Evolutionary conservation across 2,113 vertebrate genomes (phyloP).

Genomic region (Anguilla rostrata): DNA sequence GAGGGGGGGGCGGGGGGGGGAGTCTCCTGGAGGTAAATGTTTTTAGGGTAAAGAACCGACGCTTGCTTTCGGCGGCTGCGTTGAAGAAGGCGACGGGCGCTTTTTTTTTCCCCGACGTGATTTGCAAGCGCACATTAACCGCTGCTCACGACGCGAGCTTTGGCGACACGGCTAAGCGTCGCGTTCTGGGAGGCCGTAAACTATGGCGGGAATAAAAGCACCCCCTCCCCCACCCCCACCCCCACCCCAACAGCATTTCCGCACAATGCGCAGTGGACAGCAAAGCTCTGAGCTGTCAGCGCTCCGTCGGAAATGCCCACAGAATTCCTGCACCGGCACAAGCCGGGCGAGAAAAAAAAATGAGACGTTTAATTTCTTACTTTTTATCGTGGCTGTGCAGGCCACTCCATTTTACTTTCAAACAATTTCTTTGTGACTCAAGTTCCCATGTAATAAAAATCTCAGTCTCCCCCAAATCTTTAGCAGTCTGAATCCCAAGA

Average conservation of each 20-base stretch:
- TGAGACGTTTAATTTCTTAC: slow-evolving; percentile 68
- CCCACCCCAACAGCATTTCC: slow-evolving; percentile 17
- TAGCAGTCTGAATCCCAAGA: slow-evolving; percentile 60
- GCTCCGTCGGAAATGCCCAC: slow-evolving; percentile 36
- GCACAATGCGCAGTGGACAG: slow-evolving; percentile 54
- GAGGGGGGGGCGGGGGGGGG: too few relatives aligned
- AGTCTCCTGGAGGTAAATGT: background rate
- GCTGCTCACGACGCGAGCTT: background rate
- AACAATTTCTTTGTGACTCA: slow-evolving; percentile 57
- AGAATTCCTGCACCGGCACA: slow-evolving; percentile 39
- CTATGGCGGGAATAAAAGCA: slow-evolving; percentile 34
- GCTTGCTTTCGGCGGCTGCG: background rate
- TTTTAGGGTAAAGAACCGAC: background rate
- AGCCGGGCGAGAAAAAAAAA: slow-evolving; percentile 42
- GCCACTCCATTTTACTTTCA: slow-evolving; percentile 50
- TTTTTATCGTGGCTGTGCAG: slow-evolving; percentile 71
- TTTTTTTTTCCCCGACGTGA: background rate
- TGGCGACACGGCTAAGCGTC: background rate
- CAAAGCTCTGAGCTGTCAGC: slow-evolving; percentile 36
- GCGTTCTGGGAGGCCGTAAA: slow-evolving; percentile 13
- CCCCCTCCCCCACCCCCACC: slow-evolving; percentile 19
- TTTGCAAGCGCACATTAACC: background rate
- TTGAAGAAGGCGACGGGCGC: background rate
- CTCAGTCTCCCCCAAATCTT: slow-evolving; percentile 66
- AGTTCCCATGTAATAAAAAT: slow-evolving; percentile 48